Evolutionary conservation across 2,888 invertebrate species (phyloP).

Genomic region (Seira musarum): DNA sequence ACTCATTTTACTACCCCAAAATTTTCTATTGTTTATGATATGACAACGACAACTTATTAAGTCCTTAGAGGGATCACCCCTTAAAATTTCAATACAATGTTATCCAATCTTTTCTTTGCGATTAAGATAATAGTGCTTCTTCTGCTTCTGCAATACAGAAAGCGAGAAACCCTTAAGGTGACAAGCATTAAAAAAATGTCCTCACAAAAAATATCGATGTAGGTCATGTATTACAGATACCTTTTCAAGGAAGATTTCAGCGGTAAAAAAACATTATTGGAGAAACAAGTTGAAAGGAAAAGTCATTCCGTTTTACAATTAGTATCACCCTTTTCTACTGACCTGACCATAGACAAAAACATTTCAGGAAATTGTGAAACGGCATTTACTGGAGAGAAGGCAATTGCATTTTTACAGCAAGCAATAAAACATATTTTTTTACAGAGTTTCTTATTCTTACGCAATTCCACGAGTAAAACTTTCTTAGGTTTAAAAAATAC

Average conservation of each 20-base stretch:
- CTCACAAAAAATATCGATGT: too few species aligned
- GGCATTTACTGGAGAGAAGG: not conserved
- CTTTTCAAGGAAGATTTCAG: not conserved
- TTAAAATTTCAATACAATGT: too few species aligned
- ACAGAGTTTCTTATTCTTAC: not conserved
- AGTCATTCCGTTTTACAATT: not conserved
- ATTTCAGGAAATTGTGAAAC: not conserved
- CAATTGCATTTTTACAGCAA: not conserved
- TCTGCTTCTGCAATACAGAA: not conserved
- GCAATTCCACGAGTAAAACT: too few species aligned
- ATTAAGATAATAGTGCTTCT: too few species aligned
- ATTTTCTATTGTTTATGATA: too few species aligned
- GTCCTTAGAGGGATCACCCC: too few species aligned
- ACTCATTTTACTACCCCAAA: too few species aligned
- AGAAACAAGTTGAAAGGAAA: not conserved
- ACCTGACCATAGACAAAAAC: not conserved
- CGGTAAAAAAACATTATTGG: not conserved
- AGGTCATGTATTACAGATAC: too few species aligned
- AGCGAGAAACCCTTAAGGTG: not conserved
- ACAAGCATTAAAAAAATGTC: not conserved
- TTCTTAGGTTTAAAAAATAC: not conserved
- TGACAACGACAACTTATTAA: too few species aligned
- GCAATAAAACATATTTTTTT: constrained; percentile 1
- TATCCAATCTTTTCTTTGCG: too few species aligned
- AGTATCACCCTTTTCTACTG: not conserved